Evolutionary conservation across 2,888 invertebrate species (phyloP), one percentile per base, ranked within the genome.

Genomic region (Noctua fimbriata): DNA sequence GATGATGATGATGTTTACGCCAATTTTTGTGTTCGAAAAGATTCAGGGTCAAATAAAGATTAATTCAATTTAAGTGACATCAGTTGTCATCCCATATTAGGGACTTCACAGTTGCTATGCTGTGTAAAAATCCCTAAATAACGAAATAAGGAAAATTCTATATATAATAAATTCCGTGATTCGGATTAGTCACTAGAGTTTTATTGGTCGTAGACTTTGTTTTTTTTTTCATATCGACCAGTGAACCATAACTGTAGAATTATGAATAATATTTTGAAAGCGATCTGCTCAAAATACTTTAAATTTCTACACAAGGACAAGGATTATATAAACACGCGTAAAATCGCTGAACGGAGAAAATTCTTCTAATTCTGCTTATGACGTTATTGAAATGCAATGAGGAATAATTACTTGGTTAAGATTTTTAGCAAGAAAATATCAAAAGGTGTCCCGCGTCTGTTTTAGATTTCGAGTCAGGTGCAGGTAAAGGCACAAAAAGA

Each of bases 51-150:
- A 44, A 63, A 44, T 69, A 55, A 32, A 32, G 16, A 28, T 32
- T 55, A 12, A 47, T 36, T 77, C 28, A 69, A 65, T 80, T 80
- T 21, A 28, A 28, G n/a, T 69, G 69, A 63, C 69, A 44, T 47
- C 69, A 41, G n/a, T 41, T 77, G 47, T 69, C 78, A 77, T 83
- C 7, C 52, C 36, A 32, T 65, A 78, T 58, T 69, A 78, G 52
- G 60, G 44, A 52, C 36, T 36, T 69, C 24, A 67, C 83, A 16
- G 44, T 69, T 28, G 18, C 76, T 47, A 58, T 58, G 52, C 52
- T 36, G 44, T 63, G 16, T 21, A 60, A 28, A 77, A 83, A 28
- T 47, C 52, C 58, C 44, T 60, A 12, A 66, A 32, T 36, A 66
- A 16, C 58, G 47, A 2, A 66, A 67, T 14, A 24, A 44, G 66